phyloP scores from a whole-genome alignment of 2,888 invertebrate species.

The Tridacna gigas region DNA sequence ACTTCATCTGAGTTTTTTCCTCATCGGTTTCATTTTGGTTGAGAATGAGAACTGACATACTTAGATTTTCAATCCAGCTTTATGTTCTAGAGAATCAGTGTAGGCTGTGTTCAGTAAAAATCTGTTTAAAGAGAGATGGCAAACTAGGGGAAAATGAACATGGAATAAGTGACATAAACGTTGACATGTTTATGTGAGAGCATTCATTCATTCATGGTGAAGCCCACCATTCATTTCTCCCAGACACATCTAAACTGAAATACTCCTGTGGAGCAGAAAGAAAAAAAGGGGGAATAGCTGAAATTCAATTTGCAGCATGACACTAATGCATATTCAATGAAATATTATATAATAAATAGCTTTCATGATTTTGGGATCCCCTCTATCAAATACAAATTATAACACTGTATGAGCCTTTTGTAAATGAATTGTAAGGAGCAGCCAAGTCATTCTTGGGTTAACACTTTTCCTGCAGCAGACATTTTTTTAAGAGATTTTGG shows the following conservation, averaged over 20 bases:
- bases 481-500: neutral
- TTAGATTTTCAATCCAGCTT: too few relatives aligned
- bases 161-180: neutral
- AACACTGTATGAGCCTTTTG: slow-evolving; percentile 22
- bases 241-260: neutral
- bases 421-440: slow-evolving; percentile 22
- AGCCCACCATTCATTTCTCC: neutral
- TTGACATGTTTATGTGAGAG: neutral
- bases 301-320: slow-evolving; percentile 29
- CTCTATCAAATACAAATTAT: slow-evolving; percentile 26
- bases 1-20: too few relatives aligned
- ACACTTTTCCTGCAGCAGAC: neutral
- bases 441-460: neutral
- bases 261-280: slow-evolving; percentile 7
- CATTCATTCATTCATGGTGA: neutral
- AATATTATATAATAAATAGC: slow-evolving; percentile 25
- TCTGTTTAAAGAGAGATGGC: neutral
- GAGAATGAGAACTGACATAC: too few relatives aligned
- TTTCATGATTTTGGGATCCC: slow-evolving; percentile 11
- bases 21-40: too few relatives aligned
- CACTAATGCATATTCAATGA: slow-evolving; percentile 32
- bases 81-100: too few relatives aligned
- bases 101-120: too few relatives aligned
- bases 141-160: neutral
- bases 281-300: neutral